These are phyloP conservation scores for Capitulum mitella DNA, from an alignment of 2,888 invertebrate species.

Conservation along the genomic window DNA sequence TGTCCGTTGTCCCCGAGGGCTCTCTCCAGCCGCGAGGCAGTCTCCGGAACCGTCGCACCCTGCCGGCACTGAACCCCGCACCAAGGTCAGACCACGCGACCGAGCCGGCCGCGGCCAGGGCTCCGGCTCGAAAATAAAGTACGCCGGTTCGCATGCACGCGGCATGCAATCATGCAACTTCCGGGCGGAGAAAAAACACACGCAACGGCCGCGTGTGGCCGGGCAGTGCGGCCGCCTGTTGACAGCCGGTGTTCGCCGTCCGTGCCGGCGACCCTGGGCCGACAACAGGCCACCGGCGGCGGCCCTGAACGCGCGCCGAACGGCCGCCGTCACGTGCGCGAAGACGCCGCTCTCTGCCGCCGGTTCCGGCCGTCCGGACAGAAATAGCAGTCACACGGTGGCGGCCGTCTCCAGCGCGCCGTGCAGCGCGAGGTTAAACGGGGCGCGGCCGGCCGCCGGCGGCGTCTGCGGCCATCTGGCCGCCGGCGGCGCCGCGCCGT, in stretches of 20 bases:
- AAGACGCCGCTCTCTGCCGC: too few relatives aligned
- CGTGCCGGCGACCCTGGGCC: background rate
- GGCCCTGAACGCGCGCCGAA: too few relatives aligned
- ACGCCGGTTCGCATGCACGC: background rate
- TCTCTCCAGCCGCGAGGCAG: too few relatives aligned
- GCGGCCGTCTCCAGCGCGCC: background rate
- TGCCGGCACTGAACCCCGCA: background rate
- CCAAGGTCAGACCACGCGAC: background rate
- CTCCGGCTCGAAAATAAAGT: background rate
- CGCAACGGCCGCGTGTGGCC: background rate
- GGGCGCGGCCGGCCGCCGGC: background rate
- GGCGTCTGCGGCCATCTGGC: background rate
- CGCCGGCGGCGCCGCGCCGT: background rate
- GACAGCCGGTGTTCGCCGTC: background rate
- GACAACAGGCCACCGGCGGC: background rate
- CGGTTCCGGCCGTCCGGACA: too few relatives aligned
- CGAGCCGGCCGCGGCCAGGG: background rate
- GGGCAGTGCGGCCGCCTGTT: background rate
- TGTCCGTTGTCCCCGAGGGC: too few relatives aligned
- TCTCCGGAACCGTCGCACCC: background rate
- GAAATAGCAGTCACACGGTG: too few relatives aligned
- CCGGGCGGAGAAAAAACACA: background rate
- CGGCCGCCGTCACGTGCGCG: too few relatives aligned
- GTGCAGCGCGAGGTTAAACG: background rate
- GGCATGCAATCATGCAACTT: slow-evolving; percentile 23